A percentile compares a stretch with the other conserved stretches of the same genome.
phyloP scores from a whole-genome alignment of 2,888 invertebrate genomes.

The Ctena decussata region DNA sequence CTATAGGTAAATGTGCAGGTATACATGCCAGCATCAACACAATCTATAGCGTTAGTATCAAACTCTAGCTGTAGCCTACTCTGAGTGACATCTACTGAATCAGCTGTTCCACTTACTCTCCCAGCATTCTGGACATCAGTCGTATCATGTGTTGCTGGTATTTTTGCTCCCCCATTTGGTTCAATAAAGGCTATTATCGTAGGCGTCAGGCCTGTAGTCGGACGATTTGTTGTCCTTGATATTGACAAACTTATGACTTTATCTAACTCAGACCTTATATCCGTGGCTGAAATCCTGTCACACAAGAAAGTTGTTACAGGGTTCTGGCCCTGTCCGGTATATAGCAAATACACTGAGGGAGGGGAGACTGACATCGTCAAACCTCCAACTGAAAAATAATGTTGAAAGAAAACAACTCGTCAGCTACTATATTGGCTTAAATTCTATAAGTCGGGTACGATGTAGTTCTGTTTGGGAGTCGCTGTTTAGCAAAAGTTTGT shows the following conservation, averaged over 20 bases:
- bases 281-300: background rate
- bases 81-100: background rate
- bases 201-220: background rate
- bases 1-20: conserved; percentile 1
- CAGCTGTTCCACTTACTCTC: background rate
- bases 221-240: background rate
- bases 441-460: too few species aligned
- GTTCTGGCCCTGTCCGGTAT: background rate
- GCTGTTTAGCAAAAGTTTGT: too few species aligned
- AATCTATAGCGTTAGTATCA: background rate
- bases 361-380: background rate
- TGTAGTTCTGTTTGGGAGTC: too few species aligned
- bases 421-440: too few species aligned
- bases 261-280: background rate
- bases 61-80: background rate
- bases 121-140: background rate
- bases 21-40: conserved; percentile 16
- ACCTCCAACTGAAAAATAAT: background rate
- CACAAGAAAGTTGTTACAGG: background rate
- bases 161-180: too few species aligned
- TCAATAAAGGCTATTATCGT: background rate
- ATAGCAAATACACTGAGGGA: background rate
- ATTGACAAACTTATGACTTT: background rate
- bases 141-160: background rate
- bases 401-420: too few species aligned